Percentiles rank a stretch among this genome's conserved stretches.
Evolutionary conservation across 2,113 vertebrate species (phyloP).

Genomic region (Psettodes erumei): DNA sequence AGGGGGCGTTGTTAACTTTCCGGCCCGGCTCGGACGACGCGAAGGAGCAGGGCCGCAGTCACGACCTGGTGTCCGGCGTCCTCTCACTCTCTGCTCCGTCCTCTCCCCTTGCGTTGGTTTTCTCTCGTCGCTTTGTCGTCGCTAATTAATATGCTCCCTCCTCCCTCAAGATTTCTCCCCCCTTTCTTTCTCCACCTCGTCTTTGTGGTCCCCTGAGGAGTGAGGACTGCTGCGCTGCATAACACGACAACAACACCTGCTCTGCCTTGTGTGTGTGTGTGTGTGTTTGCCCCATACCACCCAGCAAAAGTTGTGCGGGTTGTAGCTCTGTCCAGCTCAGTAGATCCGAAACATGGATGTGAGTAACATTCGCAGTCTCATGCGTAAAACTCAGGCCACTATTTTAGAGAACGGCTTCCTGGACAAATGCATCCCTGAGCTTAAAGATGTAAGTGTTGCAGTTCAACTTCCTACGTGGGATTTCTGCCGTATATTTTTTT

Average conservation of each 20-base stretch:
- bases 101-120: slow-evolving; percentile 26
- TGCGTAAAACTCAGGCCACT: slow-evolving; percentile 76
- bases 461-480: slow-evolving; percentile 5
- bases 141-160: slow-evolving; percentile 69
- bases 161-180: slow-evolving; percentile 44
- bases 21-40: slow-evolving; percentile 32
- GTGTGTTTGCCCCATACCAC: slow-evolving; percentile 1
- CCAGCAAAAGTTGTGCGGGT: background rate
- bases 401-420: slow-evolving; percentile 67
- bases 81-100: background rate
- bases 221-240: slow-evolving; percentile 53
- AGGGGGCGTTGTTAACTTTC: slow-evolving; percentile 51
- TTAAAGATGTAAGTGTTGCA: slow-evolving; percentile 71
- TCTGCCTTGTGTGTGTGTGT: slow-evolving; percentile 45
- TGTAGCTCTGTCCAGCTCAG: background rate
- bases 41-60: slow-evolving; percentile 38
- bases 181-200: slow-evolving; percentile 37
- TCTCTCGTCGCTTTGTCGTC: slow-evolving; percentile 27
- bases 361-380: slow-evolving; percentile 61
- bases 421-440: slow-evolving; percentile 32
- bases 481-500: slow-evolving; percentile 1
- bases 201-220: slow-evolving; percentile 56
- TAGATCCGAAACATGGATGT: slow-evolving; percentile 65
- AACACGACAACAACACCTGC: slow-evolving; percentile 83
- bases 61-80: slow-evolving; percentile 16